Conservation (phyloP, 2,113 vertebrate species). For the Labrus mixtus region DNA sequence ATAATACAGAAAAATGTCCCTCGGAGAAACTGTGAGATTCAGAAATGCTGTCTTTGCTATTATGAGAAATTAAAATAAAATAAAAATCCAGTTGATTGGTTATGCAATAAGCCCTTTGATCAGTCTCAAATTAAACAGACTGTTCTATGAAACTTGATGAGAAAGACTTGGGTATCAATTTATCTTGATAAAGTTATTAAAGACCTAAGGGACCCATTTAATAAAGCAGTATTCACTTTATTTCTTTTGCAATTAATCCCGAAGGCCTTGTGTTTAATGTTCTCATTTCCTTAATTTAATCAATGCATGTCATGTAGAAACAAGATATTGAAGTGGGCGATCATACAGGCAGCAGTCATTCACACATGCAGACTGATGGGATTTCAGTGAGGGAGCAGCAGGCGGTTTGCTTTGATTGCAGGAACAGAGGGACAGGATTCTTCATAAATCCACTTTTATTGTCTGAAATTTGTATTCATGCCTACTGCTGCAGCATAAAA, state of each 20-base stretch:
- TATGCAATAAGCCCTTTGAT: not conserved
- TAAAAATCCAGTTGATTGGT: not conserved
- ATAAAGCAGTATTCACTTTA: constrained; percentile 1
- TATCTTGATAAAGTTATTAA: not conserved
- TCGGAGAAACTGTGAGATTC: too few relatives aligned
- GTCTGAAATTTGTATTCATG: constrained; percentile 34
- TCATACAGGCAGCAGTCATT: constrained; percentile 30
- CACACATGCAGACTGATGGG: constrained; percentile 37
- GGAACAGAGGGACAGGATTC: constrained; percentile 4
- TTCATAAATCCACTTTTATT: constrained; percentile 41
- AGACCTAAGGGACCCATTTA: not conserved
- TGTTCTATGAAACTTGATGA: not conserved
- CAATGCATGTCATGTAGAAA: constrained; percentile 30
- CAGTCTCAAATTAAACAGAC: not conserved
- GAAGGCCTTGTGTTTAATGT: not conserved
- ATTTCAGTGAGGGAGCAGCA: constrained; percentile 28
- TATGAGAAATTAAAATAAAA: not conserved
- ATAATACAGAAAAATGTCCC: too few relatives aligned
- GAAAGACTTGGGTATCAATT: not conserved
- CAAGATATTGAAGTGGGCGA: constrained; percentile 35
- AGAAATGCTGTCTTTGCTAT: not conserved
- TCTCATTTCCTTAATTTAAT: constrained; percentile 38
- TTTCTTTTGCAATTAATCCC: constrained; percentile 20
- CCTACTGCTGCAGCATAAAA: constrained; percentile 10
- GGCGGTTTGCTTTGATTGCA: constrained; percentile 21